Base-by-base conservation (phyloP, 2,888 invertebrate genomes). In the Sabellastarte sp. region DNA sequence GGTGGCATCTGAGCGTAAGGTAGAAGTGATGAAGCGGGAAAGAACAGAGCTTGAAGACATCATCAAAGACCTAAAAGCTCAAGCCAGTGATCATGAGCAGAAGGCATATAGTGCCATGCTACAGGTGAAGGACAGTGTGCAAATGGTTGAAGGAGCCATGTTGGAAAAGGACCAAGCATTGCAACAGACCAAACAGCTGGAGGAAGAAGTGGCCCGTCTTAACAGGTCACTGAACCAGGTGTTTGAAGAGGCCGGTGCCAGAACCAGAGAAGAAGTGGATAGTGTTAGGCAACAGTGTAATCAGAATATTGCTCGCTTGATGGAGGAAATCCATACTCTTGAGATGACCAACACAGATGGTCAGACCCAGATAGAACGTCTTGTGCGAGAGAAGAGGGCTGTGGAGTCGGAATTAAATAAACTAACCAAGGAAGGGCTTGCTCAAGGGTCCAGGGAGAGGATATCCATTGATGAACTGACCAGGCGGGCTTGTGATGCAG, bases 221-320 rank as follows among this genome's bases (percentile, higher is more conserved):
- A 74, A 78, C 64, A 76, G 74, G 26, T 76, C 76, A n/a, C 71
- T 83, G 15, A 74, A 75, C 52, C 77, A 75, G 66, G 70, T 81
- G 24, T 75, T 82, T 31, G 79, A 82, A 60, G 80, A 82, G 64
- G 82, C 80, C 10, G 83, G 81, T 3, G 72, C 74, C 29, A 67
- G 78, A 28, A 81, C 83, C 3, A 72, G 80, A 58, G 75, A 81
- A 64, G 81, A 83, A 76, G 82, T 81, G 41, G 81, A 82, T 64
- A 73, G 66, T 59, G 77, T 82, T 3, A 70, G 76, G 59, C 73
- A 73, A 32, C 79, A 79, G 73, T 77, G 78, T 64, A 81, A 82
- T 72, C 75, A 77, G 31, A 77, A 78, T 63, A 77, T 82, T 2
- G 68, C 69, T 24, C 78, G 76, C 63, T 72, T 82, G 26, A 81